Evolutionary conservation across 2,888 invertebrate genomes (phyloP), one percentile per base, ranked within the genome.

Genomic region (Sarcophaga rosellei): DNA sequence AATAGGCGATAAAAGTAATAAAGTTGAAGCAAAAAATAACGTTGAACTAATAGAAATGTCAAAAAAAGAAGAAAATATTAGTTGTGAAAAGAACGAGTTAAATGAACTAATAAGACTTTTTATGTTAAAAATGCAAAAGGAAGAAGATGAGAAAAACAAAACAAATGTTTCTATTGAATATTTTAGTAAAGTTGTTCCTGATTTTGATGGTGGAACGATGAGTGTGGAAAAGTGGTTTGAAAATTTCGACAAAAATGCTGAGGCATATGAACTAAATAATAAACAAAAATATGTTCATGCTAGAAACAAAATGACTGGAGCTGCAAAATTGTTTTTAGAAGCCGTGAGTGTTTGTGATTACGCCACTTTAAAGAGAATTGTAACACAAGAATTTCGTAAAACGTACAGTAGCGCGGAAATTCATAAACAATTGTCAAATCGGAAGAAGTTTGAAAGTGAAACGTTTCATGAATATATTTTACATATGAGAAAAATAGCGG

Each of bases 221-320:
- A 57, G 69, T 23, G 68, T 81, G 1, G 20, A 68, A 65, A 62
- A 72, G 4, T 80, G 80, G 82, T 35, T 82, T n/a, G 62, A 73
- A 2, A 81, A 79, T 69, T 82, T 82, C 20, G 82, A 82, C 1
- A 75, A 82, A 69, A 85, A 83, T 72, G 86, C 75, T 23, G 82
- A 68, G n/a, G 82, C 79, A 11, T 85, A 82, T 59, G 79, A 79
- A 69, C 61, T 79, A 15, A 82, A 72, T n/a, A 75, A 61, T 25
- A 78, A 85, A 65, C 81, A 70, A 53, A 78, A 70, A 70, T 62
- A 76, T 68, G 68, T 66, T 20, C 17, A 70, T 61, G 78, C 70
- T 35, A 66, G 76, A 20, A 76, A 68, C 44, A 76, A 76, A 59
- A 76, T 68, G 76, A 76, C 20, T 44, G 76, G 68, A 44, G 59